A percentile compares a stretch with the other conserved stretches of the same genome.
Conservation (phyloP, 2,113 vertebrate species). For the Todiramphus chloris region DNA sequence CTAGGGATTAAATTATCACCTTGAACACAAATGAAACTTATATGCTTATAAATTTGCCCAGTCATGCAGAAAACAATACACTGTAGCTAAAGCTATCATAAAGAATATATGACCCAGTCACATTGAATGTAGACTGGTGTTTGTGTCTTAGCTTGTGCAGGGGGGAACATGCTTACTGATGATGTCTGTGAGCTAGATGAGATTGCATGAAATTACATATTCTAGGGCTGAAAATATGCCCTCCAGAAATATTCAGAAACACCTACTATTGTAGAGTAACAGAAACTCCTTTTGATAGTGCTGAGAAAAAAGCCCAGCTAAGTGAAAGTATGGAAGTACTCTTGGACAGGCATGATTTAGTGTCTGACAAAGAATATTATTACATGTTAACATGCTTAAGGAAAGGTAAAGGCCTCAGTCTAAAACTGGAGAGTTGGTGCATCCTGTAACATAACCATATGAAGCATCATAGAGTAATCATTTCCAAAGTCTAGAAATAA, state of each 20-base stretch:
- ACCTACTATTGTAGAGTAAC: not conserved
- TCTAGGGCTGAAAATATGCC: not conserved
- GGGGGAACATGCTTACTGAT: not conserved
- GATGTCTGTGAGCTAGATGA: not conserved
- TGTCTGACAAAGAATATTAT: not conserved
- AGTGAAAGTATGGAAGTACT: not conserved
- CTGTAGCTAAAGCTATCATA: not conserved
- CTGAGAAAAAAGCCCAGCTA: not conserved
- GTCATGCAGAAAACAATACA: not conserved
- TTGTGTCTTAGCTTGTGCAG: not conserved
- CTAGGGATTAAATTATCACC: not conserved
- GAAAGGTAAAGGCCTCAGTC: not conserved
- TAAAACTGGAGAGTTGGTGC: not conserved
- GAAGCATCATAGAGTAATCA: no score
- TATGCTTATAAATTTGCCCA: not conserved
- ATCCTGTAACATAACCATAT: not conserved
- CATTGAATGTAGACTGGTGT: not conserved
- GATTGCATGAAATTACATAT: not conserved
- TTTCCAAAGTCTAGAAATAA: not conserved
- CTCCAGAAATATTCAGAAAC: not conserved
- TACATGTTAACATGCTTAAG: not conserved
- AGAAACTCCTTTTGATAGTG: not conserved
- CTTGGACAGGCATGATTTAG: not conserved
- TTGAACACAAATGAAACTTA: not conserved
- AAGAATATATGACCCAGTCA: not conserved